Conservation (phyloP, 2,113 vertebrate species). For the Campylomormyrus tamandua region DNA sequence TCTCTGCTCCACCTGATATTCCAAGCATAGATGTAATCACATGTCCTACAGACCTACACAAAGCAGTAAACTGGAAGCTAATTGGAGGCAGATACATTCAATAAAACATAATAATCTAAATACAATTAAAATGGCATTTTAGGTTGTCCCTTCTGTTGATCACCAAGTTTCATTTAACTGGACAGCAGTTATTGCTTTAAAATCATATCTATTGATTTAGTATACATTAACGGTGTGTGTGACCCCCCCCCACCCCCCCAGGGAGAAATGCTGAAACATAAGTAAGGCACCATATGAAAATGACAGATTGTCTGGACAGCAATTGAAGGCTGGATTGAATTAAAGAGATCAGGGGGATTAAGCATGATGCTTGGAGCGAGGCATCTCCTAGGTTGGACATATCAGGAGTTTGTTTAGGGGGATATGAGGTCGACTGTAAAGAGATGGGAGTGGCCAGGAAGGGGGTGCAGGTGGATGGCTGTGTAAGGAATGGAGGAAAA, state of each 20-base stretch:
- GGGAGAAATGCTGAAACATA: neutral
- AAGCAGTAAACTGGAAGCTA: neutral
- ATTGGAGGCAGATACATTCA: neutral
- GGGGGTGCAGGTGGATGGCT: neutral
- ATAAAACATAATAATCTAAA: neutral
- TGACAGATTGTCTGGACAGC: neutral
- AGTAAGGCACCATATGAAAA: neutral
- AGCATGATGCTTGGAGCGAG: neutral
- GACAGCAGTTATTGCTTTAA: neutral
- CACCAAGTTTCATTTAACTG: neutral
- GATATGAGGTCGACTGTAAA: neutral
- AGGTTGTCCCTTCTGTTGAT: neutral
- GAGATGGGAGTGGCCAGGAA: neutral
- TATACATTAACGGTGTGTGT: neutral
- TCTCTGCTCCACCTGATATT: neutral
- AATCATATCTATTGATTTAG: neutral
- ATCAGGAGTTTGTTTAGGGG: neutral
- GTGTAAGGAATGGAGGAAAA: neutral
- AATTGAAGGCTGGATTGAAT: neutral
- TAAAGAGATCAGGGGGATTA: neutral
- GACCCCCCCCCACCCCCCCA: neutral
- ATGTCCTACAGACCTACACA: neutral
- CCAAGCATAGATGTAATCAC: neutral
- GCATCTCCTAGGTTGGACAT: neutral
- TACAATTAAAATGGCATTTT: neutral